Evolutionary conservation across 2,113 vertebrate genomes (phyloP).

Genomic region (Emberiza fucata): DNA sequence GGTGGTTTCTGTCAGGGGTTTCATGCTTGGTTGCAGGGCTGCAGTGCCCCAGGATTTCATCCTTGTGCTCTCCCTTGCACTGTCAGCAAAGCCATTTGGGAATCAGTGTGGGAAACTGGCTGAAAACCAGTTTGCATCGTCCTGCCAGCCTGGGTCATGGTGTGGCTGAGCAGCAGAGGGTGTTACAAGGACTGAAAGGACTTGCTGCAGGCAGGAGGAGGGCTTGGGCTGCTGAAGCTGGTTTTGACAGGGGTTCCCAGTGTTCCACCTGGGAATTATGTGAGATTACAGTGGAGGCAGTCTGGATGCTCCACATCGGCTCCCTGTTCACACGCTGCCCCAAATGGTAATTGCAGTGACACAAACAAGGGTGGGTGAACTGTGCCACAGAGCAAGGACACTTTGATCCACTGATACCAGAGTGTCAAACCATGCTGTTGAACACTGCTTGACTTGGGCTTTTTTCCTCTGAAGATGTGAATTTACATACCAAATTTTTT

Average conservation of each 20-base stretch:
- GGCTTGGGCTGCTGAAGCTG: not conserved
- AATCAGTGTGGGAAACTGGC: slow-evolving; percentile 11
- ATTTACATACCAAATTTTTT: not conserved
- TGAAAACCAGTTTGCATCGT: not conserved
- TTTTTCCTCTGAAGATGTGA: not conserved
- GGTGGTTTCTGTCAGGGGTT: not conserved
- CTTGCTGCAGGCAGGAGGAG: not conserved
- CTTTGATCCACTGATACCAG: not conserved
- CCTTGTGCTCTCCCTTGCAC: not conserved
- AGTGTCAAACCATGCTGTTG: accelerated
- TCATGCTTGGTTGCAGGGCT: not conserved
- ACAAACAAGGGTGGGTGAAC: not conserved
- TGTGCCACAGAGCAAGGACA: not conserved
- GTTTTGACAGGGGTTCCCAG: not conserved
- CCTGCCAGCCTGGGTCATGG: not conserved
- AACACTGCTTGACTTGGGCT: not conserved
- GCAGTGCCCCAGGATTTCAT: not conserved
- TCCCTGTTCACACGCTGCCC: not conserved
- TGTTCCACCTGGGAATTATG: not conserved
- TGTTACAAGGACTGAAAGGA: not conserved
- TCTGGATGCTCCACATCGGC: accelerated
- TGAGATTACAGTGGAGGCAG: not conserved
- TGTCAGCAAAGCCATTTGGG: not conserved
- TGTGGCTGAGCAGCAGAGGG: not conserved
- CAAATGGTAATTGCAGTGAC: not conserved